Evolutionary conservation across 2,113 vertebrate genomes (phyloP).

Genomic region (Empidonax alnorum): DNA sequence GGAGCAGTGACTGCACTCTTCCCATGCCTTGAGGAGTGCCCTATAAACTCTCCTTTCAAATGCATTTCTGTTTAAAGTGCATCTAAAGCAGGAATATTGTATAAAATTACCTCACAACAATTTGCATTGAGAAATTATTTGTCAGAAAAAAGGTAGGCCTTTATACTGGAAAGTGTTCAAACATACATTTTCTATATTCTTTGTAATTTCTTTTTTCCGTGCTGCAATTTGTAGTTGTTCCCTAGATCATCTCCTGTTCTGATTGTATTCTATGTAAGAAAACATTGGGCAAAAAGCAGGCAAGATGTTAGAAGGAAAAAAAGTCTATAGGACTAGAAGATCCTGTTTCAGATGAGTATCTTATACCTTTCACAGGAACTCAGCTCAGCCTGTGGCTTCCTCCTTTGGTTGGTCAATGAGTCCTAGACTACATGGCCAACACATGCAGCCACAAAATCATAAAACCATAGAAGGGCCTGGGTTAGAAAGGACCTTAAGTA

Average conservation of each 20-base stretch:
- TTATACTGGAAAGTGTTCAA: neutral
- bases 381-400: neutral
- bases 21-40: neutral
- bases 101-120: neutral
- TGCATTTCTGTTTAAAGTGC: neutral
- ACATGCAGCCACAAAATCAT: neutral
- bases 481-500: neutral
- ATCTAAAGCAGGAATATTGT: neutral
- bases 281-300: neutral
- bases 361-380: neutral
- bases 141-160: neutral
- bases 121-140: neutral
- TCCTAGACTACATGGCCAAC: neutral
- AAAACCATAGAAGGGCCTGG: neutral
- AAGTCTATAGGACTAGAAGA: neutral
- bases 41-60: neutral
- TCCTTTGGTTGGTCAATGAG: neutral
- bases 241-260: neutral
- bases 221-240: neutral
- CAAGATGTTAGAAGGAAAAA: neutral
- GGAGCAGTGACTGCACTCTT: neutral
- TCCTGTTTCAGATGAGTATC: neutral
- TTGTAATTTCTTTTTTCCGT: neutral
- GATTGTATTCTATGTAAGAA: neutral
- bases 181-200: neutral